These are phyloP conservation scores for Chlorodrepanis virens DNA, from an alignment of 2,113 vertebrate species.

Conservation along the genomic window DNA sequence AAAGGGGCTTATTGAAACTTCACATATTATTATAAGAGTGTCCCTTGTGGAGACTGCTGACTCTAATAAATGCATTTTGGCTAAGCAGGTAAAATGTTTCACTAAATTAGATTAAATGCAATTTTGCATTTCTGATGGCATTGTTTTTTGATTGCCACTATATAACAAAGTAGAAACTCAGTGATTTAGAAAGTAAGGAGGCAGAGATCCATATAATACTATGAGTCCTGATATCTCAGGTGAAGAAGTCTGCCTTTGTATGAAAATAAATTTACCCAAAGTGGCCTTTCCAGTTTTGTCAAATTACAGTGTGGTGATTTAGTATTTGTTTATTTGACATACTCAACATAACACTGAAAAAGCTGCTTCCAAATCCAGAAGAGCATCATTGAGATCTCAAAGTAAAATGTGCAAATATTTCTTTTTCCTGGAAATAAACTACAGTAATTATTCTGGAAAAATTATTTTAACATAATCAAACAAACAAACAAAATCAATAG, in stretches of 20 bases:
- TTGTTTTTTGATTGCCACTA: not conserved
- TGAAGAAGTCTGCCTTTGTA: not conserved
- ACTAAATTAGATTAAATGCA: not conserved
- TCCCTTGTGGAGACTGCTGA: not conserved
- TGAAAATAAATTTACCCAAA: not conserved
- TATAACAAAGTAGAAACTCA: not conserved
- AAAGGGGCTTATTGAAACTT: not conserved
- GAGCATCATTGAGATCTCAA: rapidly evolving
- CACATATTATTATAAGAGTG: not conserved
- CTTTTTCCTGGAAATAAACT: not conserved
- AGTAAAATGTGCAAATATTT: not conserved
- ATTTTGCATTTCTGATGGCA: not conserved
- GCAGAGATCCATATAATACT: not conserved
- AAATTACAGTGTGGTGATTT: not conserved
- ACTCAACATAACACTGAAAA: not conserved
- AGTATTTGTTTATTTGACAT: not conserved
- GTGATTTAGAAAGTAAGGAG: not conserved
- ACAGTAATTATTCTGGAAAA: not conserved
- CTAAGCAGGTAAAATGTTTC: not conserved
- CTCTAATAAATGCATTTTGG: not conserved
- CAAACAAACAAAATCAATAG: not conserved
- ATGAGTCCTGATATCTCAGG: not conserved
- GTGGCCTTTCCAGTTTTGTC: not conserved
- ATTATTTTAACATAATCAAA: not conserved
- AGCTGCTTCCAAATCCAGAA: not conserved